phyloP scores from a whole-genome alignment of 2,888 invertebrate species.

The Campopleginae sp. region DNA sequence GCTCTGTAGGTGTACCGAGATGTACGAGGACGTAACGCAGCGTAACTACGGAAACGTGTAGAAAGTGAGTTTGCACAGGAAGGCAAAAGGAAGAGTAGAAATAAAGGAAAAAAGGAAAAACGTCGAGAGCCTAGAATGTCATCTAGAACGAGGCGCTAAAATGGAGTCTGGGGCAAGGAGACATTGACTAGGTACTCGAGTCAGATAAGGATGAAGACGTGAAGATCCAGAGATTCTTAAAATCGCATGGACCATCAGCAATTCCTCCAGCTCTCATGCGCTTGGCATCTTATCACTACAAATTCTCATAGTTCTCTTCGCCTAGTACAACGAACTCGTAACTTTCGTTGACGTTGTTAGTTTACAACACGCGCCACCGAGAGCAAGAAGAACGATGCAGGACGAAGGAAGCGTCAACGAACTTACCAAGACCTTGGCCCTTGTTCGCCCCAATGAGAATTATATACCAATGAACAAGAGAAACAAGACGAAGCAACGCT shows the following conservation, averaged over 20 bases:
- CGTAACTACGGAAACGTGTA: conserved; percentile 19
- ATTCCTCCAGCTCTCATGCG: conserved; percentile 63
- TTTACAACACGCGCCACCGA: neutral
- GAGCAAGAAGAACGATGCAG: conserved; percentile 26
- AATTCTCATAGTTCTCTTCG: neutral
- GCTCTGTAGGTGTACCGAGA: conserved; percentile 50
- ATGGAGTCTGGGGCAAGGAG: conserved; percentile 24
- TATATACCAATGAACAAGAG: conserved; percentile 30
- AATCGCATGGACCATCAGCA: conserved; percentile 79
- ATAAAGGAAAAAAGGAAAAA: neutral
- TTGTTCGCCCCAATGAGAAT: conserved; percentile 59
- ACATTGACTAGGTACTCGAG: conserved; percentile 68
- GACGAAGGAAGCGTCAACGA: conserved; percentile 64
- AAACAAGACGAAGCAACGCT: conserved; percentile 27
- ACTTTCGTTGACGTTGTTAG: neutral
- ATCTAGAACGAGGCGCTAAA: conserved; percentile 33
- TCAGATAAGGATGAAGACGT: conserved; percentile 76
- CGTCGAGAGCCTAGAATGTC: conserved; percentile 24
- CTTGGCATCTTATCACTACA: neutral
- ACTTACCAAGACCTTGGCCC: conserved; percentile 66
- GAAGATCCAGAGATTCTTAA: conserved; percentile 79
- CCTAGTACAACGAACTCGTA: neutral
- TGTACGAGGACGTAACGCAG: conserved; percentile 31
- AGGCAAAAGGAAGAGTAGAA: neutral
- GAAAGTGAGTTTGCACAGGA: neutral